Conservation (phyloP, 2,888 invertebrate species). For the Noctuana brunneofusca region DNA sequence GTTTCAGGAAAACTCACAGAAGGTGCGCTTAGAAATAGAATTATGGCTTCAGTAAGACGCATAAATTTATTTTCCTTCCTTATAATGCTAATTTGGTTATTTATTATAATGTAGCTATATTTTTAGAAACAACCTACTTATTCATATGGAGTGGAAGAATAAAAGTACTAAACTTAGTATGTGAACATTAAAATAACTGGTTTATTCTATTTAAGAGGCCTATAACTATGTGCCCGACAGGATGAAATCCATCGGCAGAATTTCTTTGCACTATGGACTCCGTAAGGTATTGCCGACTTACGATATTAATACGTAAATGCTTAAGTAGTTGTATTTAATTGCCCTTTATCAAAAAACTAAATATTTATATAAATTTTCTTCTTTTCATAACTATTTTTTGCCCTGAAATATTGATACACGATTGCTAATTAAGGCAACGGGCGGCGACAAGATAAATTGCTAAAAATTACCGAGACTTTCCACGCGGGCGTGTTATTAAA, state of each 20-base stretch:
- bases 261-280: too few species aligned
- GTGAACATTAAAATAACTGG: too few species aligned
- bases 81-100: neutral
- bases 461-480: slow-evolving; percentile 15
- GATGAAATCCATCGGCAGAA: too few species aligned
- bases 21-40: slow-evolving; percentile 10
- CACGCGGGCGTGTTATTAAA: slow-evolving; percentile 35
- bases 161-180: too few species aligned
- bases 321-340: too few species aligned
- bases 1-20: neutral
- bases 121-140: neutral
- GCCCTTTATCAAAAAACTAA: too few species aligned
- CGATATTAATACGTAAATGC: too few species aligned
- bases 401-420: neutral
- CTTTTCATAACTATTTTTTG: neutral
- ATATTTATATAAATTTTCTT: neutral
- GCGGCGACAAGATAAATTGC: slow-evolving; percentile 19
- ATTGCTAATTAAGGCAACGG: slow-evolving; percentile 17
- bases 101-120: neutral
- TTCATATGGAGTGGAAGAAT: neutral
- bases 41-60: slow-evolving; percentile 7
- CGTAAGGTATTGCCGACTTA: neutral
- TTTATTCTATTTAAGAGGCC: too few species aligned
- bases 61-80: neutral
- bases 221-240: too few species aligned